These are phyloP conservation scores for Catocala nupta DNA, from an alignment of 2,888 invertebrate species.

Conservation along the genomic window DNA sequence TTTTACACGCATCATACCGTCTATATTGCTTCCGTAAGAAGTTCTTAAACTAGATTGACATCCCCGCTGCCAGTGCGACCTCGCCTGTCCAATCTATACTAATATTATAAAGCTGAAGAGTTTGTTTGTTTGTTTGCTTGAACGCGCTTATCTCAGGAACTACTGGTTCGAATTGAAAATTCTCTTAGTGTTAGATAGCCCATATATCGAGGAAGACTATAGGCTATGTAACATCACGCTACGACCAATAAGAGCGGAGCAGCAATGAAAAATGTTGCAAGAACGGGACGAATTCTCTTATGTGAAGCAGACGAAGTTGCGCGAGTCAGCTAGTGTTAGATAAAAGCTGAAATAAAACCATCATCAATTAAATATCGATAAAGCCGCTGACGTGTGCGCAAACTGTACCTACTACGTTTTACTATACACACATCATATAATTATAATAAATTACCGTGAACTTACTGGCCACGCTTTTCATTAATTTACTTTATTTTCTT, in stretches of 20 bases:
- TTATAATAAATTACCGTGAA: neutral
- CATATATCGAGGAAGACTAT: too few relatives aligned
- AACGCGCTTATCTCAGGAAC: too few relatives aligned
- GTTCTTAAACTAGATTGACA: neutral
- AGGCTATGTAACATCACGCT: too few relatives aligned
- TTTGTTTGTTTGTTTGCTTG: too few relatives aligned
- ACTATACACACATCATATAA: neutral
- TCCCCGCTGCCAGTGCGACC: conserved; percentile 15
- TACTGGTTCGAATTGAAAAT: too few relatives aligned
- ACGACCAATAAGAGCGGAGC: too few relatives aligned
- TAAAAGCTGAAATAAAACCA: conserved; percentile 44
- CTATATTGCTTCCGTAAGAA: neutral
- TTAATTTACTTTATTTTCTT: neutral
- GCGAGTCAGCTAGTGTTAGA: conserved; percentile 10
- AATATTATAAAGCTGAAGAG: too few relatives aligned
- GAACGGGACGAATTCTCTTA: too few relatives aligned
- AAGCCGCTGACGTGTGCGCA: conserved; percentile 36
- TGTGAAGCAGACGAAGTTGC: too few relatives aligned
- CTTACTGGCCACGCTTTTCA: neutral
- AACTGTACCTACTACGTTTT: conserved; percentile 15
- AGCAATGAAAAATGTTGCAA: too few relatives aligned
- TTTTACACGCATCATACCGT: neutral
- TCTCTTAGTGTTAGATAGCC: too few relatives aligned
- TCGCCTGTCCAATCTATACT: too few relatives aligned
- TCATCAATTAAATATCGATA: conserved; percentile 49